Evolutionary conservation across 92 coral and sea anemone species (phyloP), one percentile per base, ranked within the genome.

Genomic region (Zoanthus sociatus): DNA sequence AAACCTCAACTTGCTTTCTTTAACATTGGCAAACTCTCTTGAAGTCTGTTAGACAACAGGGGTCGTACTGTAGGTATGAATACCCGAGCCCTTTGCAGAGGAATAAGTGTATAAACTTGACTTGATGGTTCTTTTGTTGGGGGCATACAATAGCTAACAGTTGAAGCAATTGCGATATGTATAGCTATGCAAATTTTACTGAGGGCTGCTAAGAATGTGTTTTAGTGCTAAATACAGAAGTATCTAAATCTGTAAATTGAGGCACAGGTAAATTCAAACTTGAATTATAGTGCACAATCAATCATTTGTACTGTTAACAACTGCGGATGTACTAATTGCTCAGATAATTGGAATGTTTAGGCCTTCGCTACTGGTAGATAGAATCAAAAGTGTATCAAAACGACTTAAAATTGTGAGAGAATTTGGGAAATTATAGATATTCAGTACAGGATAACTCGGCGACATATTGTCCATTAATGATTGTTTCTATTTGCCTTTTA

Each of bases 1-100:
- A 90, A 72, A 90, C 81, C 60, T 93, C 90, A 56, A 89, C 73
- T 75, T 90, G 93, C 77, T 64, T 79, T 64, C 76, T 83, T 83
- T 93, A 92, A 93, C 78, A 61, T 91, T 76, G 1, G 91, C 58
- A 78, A 86, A 91, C 17, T 93, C 89, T 54, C 70, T 18, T 13
- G 16, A 63, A 4, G 70, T 63, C 20, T 63, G 70, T 20, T 63
- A 1, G 47, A n/a, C 31, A 53, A 53, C 58, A 53, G 58, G 58
- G 58, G 7, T 53, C 2, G 58, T 53, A 53, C 58, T 53, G 58
- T 9, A 53, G 58, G 15, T 53, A 53, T 53, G 58, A 9, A 53
- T 53, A 53, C 58, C 21, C 3, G 21, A 11, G 16, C 70, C 3
- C 16, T 16, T 47, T 48, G 60, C 0, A 30, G 64, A 58, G 81